phyloP scores from a whole-genome alignment of 2,113 vertebrate species.

The Columba janthina region DNA sequence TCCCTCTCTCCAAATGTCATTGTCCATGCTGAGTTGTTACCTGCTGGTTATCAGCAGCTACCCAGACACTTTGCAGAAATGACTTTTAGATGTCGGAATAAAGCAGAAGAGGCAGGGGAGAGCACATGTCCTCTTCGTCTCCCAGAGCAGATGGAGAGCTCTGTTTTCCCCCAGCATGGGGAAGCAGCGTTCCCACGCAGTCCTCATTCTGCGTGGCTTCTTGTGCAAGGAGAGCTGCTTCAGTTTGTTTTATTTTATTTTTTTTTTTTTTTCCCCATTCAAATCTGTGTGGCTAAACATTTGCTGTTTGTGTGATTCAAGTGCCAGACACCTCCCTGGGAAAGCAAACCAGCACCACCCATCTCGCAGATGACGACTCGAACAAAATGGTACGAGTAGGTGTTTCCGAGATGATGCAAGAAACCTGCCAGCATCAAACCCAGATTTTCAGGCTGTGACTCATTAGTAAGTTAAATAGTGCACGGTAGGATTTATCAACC shows the following conservation, averaged over 20 bases:
- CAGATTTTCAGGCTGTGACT: neutral
- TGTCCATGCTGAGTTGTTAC: slow-evolving; percentile 63
- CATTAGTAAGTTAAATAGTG: neutral
- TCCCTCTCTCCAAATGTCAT: slow-evolving; percentile 63
- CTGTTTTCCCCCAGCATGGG: neutral
- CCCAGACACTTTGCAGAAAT: slow-evolving; percentile 46
- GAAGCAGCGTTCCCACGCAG: slow-evolving; percentile 8
- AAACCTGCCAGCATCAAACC: neutral
- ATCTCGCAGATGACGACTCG: neutral
- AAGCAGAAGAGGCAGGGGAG: slow-evolving; percentile 22
- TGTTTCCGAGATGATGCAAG: neutral
- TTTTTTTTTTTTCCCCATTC: neutral
- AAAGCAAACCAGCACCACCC: slow-evolving; percentile 8
- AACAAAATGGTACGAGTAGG: neutral
- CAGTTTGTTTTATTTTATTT: slow-evolving; percentile 55
- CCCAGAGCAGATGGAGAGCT: slow-evolving; percentile 61
- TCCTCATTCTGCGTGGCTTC: neutral
- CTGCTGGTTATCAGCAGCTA: slow-evolving; percentile 66
- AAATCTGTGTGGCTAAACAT: slow-evolving; percentile 62
- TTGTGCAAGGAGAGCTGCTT: slow-evolving; percentile 10
- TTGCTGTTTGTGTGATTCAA: slow-evolving; percentile 49
- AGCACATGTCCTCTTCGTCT: neutral
- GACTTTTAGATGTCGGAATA: slow-evolving; percentile 52
- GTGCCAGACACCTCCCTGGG: slow-evolving; percentile 44
- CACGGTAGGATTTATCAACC: neutral